Conservation (phyloP, 2,888 invertebrate genomes). For the Lithosia quadra region DNA sequence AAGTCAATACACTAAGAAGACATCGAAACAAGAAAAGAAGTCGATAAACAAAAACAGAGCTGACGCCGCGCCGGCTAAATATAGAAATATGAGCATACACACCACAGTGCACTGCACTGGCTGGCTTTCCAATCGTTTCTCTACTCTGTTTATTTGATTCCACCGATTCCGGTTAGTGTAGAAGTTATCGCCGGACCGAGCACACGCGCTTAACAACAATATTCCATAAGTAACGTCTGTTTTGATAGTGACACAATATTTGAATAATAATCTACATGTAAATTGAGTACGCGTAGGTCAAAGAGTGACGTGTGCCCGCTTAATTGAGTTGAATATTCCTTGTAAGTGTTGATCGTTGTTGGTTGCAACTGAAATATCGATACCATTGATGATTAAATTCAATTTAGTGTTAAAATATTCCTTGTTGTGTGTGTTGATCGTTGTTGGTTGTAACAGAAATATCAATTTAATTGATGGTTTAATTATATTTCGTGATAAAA, state of each 20-base stretch:
- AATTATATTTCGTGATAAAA: too few relatives aligned
- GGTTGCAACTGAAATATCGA: not conserved
- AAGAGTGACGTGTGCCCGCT: not conserved
- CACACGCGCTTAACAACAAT: not conserved
- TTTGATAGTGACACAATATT: not conserved
- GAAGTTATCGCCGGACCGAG: not conserved
- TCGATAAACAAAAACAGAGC: not conserved
- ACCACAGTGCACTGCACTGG: not conserved
- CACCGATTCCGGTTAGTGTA: not conserved
- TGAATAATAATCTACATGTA: not conserved
- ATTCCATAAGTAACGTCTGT: not conserved
- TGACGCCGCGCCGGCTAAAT: constrained; percentile 4
- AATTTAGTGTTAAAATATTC: too few relatives aligned
- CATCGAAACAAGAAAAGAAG: too few relatives aligned
- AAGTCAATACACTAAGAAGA: too few relatives aligned
- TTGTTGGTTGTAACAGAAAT: too few relatives aligned
- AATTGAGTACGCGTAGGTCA: not conserved
- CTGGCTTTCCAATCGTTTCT: not conserved
- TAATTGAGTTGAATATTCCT: not conserved
- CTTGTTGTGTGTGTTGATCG: too few relatives aligned
- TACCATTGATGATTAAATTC: not conserved
- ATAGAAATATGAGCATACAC: not conserved
- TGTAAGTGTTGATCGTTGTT: constrained; percentile 3
- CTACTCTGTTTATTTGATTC: not conserved
- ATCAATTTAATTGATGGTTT: too few relatives aligned